These are phyloP conservation scores for Streptopelia turtur DNA, from an alignment of 2,797 vertebrate genomes.

Conservation along the genomic window DNA sequence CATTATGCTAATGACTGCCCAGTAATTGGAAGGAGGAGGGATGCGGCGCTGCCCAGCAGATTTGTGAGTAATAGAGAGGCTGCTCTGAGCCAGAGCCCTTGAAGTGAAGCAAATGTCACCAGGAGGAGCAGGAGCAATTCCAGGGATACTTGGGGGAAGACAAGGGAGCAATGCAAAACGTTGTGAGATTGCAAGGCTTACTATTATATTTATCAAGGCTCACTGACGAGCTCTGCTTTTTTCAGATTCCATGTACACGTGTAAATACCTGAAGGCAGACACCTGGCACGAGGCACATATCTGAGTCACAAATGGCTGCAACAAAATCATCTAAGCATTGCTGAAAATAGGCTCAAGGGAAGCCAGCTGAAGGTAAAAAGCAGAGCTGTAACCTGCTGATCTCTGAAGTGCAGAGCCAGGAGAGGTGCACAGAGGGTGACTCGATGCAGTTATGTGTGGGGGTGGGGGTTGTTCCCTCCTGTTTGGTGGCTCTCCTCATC, in stretches of 20 bases:
- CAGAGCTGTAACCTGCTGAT: not conserved
- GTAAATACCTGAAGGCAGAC: constrained; percentile 25
- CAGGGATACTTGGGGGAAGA: not conserved
- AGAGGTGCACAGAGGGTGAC: not conserved
- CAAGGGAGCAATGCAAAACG: not conserved
- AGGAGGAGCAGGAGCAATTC: not conserved
- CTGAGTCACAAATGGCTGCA: not conserved
- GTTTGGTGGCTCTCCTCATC: not conserved
- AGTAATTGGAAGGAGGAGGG: not conserved
- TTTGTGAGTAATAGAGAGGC: not conserved
- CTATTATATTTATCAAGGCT: not conserved
- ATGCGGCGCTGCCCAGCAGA: not conserved
- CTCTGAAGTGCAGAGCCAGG: not conserved
- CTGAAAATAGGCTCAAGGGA: not conserved
- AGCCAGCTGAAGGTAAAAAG: not conserved
- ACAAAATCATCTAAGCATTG: not conserved
- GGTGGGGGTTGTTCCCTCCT: not conserved
- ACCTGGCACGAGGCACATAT: not conserved
- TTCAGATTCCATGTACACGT: not conserved
- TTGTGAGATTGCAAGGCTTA: not conserved
- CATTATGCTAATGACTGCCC: not conserved
- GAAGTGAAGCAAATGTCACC: not conserved
- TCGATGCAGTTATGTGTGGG: not conserved
- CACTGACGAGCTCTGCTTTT: not conserved
- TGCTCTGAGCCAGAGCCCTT: not conserved